Conservation (phyloP, 1,140 invertebrate genomes). For the Drosophila murphyi region DNA sequence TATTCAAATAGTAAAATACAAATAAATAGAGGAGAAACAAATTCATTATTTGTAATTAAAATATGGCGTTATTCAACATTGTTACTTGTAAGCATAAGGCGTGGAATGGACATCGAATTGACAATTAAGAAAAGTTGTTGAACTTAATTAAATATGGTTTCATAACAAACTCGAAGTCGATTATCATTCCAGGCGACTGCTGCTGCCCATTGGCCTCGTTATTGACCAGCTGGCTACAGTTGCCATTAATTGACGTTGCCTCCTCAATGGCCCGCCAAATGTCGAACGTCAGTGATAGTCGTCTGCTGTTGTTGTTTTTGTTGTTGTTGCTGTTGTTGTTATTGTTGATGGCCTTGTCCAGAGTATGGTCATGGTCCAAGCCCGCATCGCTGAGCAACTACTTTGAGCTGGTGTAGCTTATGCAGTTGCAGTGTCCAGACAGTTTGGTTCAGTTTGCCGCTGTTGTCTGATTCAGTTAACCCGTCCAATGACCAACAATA, state of each 20-base stretch:
- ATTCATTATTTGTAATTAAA: no score
- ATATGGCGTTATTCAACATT: background rate
- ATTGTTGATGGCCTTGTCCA: background rate
- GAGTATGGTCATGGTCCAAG: background rate
- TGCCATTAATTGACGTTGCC: constrained; percentile 40
- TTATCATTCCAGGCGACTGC: constrained; percentile 1
- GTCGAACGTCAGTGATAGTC: constrained; percentile 23
- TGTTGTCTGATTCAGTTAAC: constrained; percentile 29
- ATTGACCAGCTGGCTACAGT: constrained; percentile 1
- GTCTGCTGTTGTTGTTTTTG: background rate
- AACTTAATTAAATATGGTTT: constrained; percentile 14
- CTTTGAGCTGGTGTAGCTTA: constrained; percentile 16
- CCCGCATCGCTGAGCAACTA: background rate
- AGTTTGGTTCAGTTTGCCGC: background rate
- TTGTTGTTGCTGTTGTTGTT: background rate
- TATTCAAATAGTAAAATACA: no score
- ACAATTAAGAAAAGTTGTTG: constrained; percentile 4
- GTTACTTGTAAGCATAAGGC: background rate
- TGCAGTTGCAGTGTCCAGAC: background rate
- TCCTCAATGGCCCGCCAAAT: constrained; percentile 36
- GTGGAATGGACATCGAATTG: background rate
- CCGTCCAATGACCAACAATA: constrained; percentile 41
- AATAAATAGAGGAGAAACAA: no score
- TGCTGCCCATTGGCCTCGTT: constrained; percentile 1
- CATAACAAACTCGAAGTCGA: background rate